phyloP scores from a whole-genome alignment of 2,888 invertebrate genomes.

The Cetonia aurata region DNA sequence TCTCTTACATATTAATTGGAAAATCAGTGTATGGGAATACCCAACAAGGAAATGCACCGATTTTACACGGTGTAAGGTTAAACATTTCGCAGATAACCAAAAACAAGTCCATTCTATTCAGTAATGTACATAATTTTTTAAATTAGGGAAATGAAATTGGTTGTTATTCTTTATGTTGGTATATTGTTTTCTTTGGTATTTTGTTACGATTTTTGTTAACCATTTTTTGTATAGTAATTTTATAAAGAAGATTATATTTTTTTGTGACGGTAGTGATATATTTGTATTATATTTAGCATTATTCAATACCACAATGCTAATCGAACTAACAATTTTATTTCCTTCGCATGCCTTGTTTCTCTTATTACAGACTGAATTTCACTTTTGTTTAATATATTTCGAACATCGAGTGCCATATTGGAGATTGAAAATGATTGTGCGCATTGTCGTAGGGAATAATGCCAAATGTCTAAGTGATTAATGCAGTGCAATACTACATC shows the following conservation, averaged over 20 bases:
- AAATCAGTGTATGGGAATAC: slow-evolving; percentile 9
- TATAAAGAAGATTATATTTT: slow-evolving; percentile 39
- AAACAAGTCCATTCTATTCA: background rate
- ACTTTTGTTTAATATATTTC: slow-evolving; percentile 14
- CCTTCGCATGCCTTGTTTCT: slow-evolving; percentile 2
- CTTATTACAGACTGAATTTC: background rate
- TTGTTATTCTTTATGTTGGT: slow-evolving; percentile 12
- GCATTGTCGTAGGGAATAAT: slow-evolving; percentile 25
- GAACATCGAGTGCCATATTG: slow-evolving; percentile 30
- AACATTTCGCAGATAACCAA: background rate
- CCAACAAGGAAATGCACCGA: slow-evolving; percentile 7
- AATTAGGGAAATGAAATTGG: slow-evolving; percentile 7
- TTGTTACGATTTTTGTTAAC: slow-evolving; percentile 39
- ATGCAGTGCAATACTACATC: slow-evolving; percentile 47
- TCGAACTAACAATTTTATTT: slow-evolving; percentile 2
- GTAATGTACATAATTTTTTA: too few species aligned
- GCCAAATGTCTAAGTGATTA: slow-evolving; percentile 38
- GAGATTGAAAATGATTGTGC: background rate
- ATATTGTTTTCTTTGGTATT: slow-evolving; percentile 24
- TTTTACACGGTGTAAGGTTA: slow-evolving; percentile 1
- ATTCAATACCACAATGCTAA: slow-evolving; percentile 23
- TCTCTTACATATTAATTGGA: background rate
- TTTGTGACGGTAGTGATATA: slow-evolving; percentile 40
- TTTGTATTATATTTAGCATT: slow-evolving; percentile 33
- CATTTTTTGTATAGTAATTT: slow-evolving; percentile 41